These are phyloP conservation scores for Keiferia lycopersicella DNA, from an alignment of 2,888 invertebrate genomes.

Conservation along the genomic window DNA sequence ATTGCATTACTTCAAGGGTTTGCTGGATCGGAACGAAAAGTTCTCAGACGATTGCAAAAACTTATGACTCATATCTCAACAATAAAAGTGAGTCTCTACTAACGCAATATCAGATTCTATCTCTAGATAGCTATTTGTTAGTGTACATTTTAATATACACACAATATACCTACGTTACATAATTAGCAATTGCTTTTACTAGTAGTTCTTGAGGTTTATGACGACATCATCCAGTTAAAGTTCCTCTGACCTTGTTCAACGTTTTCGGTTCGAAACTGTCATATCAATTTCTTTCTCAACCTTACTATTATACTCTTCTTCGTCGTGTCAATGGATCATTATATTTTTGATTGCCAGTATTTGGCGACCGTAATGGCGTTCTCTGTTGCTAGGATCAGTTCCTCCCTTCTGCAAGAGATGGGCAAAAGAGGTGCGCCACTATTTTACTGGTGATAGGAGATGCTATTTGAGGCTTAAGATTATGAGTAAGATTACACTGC, in stretches of 20 bases:
- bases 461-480: no score
- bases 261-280: neutral
- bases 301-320: neutral
- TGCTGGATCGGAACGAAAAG: neutral
- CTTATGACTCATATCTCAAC: neutral
- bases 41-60: neutral
- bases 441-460: no score
- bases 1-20: neutral
- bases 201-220: neutral
- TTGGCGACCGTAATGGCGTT: no score
- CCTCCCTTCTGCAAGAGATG: no score
- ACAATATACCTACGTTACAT: neutral
- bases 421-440: no score
- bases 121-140: neutral
- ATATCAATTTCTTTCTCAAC: neutral
- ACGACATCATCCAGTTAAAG: slow-evolving; percentile 12
- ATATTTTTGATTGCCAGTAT: no score
- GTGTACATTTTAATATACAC: neutral
- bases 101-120: neutral
- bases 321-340: no score
- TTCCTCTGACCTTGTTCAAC: slow-evolving; percentile 3
- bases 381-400: no score
- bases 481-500: no score
- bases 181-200: slow-evolving; percentile 4
- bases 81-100: neutral